Conservation (phyloP, 53 echinoderm and acorn worm genomes). For the Pentamera pediparva region DNA sequence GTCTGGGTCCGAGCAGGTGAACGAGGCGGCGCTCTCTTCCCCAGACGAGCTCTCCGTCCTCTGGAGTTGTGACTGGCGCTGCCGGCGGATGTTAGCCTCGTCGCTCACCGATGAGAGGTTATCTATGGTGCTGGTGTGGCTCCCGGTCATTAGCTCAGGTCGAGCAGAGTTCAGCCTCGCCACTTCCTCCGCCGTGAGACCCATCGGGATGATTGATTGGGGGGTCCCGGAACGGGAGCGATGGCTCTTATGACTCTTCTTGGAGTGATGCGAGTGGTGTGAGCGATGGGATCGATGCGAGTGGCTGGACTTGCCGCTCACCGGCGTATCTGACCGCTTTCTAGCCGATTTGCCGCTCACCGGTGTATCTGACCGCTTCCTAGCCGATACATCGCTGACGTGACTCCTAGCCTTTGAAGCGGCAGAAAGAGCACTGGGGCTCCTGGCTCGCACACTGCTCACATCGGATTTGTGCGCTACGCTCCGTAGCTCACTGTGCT, state of each 20-base stretch:
- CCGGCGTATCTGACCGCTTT: constrained; percentile 17
- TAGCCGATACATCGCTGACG: no score
- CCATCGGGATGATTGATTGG: no score
- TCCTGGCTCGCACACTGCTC: constrained; percentile 64
- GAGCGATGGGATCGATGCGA: constrained; percentile 25
- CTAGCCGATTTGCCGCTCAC: constrained; percentile 21
- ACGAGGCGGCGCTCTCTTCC: constrained; percentile 90
- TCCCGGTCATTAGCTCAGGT: constrained; percentile 83
- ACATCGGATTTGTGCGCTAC: constrained; percentile 69
- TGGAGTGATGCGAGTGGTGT: no score
- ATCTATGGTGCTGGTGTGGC: constrained; percentile 91
- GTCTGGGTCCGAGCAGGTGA: constrained; percentile 92
- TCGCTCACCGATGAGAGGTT: constrained; percentile 67
- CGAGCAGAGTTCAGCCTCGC: constrained; percentile 79
- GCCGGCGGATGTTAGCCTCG: neutral
- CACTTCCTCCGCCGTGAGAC: constrained; percentile 86
- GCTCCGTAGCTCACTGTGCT: constrained; percentile 88
- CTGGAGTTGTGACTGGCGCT: constrained; percentile 49
- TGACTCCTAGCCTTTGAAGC: no score
- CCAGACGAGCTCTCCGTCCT: constrained; percentile 79
- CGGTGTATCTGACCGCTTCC: constrained; percentile 14
- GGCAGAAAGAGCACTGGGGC: constrained; percentile 24
- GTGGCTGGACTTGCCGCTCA: constrained; percentile 9
- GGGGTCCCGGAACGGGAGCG: no score
- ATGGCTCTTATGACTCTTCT: no score